phyloP scores from a whole-genome alignment of 2,113 vertebrate species.

The Aptenodytes patagonicus region DNA sequence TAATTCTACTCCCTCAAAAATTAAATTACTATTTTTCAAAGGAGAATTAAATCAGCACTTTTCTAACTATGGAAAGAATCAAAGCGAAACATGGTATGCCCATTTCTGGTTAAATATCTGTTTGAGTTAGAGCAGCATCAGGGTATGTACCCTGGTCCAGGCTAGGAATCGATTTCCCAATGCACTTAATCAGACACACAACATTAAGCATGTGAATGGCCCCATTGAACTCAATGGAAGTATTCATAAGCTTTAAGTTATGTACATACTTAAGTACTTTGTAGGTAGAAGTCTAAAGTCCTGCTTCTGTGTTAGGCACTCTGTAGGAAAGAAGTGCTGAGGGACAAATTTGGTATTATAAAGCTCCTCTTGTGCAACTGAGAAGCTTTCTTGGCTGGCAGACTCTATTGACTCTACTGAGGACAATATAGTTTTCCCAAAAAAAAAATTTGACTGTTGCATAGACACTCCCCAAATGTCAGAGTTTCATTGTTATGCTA shows the following conservation, averaged over 20 bases:
- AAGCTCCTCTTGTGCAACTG: neutral
- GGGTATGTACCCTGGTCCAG: too few relatives aligned
- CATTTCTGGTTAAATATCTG: neutral
- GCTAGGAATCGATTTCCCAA: neutral
- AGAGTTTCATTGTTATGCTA: neutral
- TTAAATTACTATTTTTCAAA: neutral
- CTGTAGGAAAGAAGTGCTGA: neutral
- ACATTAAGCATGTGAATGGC: neutral
- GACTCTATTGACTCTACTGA: neutral
- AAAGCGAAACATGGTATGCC: neutral
- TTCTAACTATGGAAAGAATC: neutral
- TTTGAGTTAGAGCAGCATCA: neutral
- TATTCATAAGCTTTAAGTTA: neutral
- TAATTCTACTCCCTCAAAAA: neutral
- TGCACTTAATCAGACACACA: neutral
- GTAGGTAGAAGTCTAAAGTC: neutral
- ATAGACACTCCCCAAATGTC: neutral
- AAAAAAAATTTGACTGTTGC: neutral
- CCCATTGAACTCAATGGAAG: neutral
- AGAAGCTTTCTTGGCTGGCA: neutral
- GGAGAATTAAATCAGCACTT: neutral
- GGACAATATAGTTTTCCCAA: fast-evolving
- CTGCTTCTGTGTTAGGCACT: neutral
- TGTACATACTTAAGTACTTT: neutral
- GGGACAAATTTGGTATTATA: neutral